phyloP scores from a whole-genome alignment of 2,113 vertebrate species.

The Ceyx margarethae region DNA sequence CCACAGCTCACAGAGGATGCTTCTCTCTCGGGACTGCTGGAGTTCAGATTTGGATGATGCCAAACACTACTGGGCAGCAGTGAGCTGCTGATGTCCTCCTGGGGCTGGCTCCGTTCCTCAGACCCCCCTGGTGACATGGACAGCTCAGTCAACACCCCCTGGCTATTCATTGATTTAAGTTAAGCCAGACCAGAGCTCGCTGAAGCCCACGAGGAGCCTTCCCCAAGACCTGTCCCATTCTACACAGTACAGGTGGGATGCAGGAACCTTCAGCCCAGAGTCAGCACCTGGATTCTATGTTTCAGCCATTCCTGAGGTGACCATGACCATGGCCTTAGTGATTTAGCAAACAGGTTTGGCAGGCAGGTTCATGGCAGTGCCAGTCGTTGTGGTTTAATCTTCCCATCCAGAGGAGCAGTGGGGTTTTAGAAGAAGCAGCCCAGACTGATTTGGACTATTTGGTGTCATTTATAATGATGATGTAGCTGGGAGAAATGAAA shows the following conservation, averaged over 20 bases:
- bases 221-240: background rate
- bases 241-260: background rate
- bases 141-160: background rate
- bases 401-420: background rate
- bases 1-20: background rate
- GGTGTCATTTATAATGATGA: background rate
- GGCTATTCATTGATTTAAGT: background rate
- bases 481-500: background rate
- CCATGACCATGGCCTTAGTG: background rate
- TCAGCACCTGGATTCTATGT: fast-evolving
- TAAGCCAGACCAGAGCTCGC: background rate
- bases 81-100: background rate
- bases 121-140: fast-evolving
- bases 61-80: background rate
- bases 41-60: background rate
- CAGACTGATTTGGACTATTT: background rate
- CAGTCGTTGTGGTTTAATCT: background rate
- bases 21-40: background rate
- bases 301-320: background rate
- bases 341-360: background rate
- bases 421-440: background rate
- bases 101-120: background rate
- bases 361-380: background rate
- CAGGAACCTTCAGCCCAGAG: background rate
- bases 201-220: background rate